Percentiles rank a stretch among this genome's conserved stretches.
These are phyloP conservation scores for Thumatha senex DNA, from an alignment of 2,888 invertebrate genomes.

Conservation along the genomic window DNA sequence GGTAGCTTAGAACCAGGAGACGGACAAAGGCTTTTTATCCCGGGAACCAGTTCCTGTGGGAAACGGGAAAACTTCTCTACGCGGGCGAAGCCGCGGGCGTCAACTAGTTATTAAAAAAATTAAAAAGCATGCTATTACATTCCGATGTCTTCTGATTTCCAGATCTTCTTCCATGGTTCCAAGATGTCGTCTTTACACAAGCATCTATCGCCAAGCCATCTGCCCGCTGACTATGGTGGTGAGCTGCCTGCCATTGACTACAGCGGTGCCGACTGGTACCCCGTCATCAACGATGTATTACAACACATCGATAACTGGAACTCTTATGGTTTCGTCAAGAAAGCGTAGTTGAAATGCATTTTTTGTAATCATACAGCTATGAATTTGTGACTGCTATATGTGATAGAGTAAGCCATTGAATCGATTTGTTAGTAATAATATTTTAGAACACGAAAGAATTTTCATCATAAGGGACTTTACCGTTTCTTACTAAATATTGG, in stretches of 20 bases:
- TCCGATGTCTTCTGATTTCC: slow-evolving; percentile 38
- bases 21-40: too few species aligned
- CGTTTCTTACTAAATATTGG: too few species aligned
- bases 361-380: slow-evolving; percentile 5
- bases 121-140: too few species aligned
- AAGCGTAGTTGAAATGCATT: slow-evolving; percentile 47
- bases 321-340: slow-evolving; percentile 85
- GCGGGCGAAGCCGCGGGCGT: too few species aligned
- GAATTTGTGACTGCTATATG: slow-evolving; percentile 16
- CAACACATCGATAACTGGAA: slow-evolving; percentile 88
- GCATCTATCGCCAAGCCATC: slow-evolving; percentile 85
- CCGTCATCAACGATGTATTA: slow-evolving; percentile 85
- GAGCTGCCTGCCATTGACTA: slow-evolving; percentile 89
- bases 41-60: too few species aligned
- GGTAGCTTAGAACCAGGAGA: too few species aligned
- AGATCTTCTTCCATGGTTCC: slow-evolving; percentile 93
- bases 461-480: not conserved
- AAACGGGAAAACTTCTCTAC: too few species aligned
- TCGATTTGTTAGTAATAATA: not conserved
- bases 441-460: not conserved
- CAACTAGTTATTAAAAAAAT: too few species aligned
- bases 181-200: slow-evolving; percentile 91
- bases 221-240: slow-evolving; percentile 92
- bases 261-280: slow-evolving; percentile 90
- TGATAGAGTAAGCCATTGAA: slow-evolving; percentile 2